A percentile compares a stretch with the other conserved stretches of the same genome.
Evolutionary conservation across 1,140 invertebrate genomes (phyloP).

Genomic region (Zeugodacus cucurbitae): DNA sequence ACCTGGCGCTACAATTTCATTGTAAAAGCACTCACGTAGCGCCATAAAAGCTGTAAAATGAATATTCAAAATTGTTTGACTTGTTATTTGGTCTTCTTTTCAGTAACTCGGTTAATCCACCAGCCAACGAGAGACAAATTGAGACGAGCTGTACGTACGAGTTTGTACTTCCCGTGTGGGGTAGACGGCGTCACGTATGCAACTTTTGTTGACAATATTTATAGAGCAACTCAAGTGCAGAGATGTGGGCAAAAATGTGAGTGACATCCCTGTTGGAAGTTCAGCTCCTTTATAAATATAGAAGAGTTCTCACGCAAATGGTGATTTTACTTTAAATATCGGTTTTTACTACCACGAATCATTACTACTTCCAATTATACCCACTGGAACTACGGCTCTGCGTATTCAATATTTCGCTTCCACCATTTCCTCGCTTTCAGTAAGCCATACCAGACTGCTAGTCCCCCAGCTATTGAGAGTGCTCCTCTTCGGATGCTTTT

Average conservation of each 20-base stretch:
- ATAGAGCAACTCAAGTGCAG: background rate
- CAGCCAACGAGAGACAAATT: background rate
- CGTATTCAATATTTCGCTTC: too few relatives aligned
- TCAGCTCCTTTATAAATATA: background rate
- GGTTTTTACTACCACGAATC: too few relatives aligned
- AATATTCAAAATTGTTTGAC: background rate
- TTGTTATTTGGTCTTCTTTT: background rate
- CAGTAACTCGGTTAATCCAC: conserved; percentile 20
- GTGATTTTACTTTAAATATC: too few relatives aligned
- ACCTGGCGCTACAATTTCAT: background rate
- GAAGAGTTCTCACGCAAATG: too few relatives aligned
- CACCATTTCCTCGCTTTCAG: too few relatives aligned
- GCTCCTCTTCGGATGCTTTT: too few relatives aligned
- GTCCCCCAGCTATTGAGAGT: too few relatives aligned
- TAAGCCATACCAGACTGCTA: too few relatives aligned
- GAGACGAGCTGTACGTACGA: background rate
- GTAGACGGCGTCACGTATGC: background rate
- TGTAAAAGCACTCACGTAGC: background rate
- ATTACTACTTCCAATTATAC: too few relatives aligned
- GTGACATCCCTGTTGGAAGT: background rate
- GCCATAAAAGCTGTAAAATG: conserved; percentile 13
- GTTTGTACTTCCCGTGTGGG: background rate
- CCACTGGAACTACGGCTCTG: too few relatives aligned
- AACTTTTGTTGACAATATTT: background rate
- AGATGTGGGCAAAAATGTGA: background rate